Evolutionary conservation across 2,797 vertebrate genomes (phyloP).

Genomic region (Gila robusta): DNA sequence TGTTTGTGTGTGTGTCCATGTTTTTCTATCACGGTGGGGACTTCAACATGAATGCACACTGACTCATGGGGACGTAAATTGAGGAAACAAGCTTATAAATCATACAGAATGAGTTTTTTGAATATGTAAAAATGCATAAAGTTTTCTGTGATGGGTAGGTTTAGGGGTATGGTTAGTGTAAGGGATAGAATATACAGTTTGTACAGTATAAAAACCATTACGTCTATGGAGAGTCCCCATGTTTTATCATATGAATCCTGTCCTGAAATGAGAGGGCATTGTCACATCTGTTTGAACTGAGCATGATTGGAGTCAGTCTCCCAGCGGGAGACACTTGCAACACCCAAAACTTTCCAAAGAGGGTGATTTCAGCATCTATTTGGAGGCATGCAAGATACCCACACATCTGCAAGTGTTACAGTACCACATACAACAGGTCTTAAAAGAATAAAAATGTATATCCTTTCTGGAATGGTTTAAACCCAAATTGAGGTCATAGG

Average conservation of each 20-base stretch:
- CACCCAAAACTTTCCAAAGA: conserved; percentile 48
- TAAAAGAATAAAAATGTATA: conserved; percentile 55
- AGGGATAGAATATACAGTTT: too few species aligned
- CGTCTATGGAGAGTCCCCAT: background rate
- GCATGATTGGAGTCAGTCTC: conserved; percentile 45
- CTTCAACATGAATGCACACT: too few species aligned
- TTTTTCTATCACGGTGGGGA: too few species aligned
- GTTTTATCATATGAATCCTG: background rate
- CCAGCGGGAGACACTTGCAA: conserved; percentile 46
- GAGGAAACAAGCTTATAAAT: too few species aligned
- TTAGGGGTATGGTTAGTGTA: too few species aligned
- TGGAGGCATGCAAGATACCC: conserved; percentile 33
- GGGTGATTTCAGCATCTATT: conserved; percentile 50
- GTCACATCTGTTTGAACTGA: conserved; percentile 50
- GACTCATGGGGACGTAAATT: too few species aligned
- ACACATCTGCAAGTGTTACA: conserved; percentile 50
- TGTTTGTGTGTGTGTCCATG: background rate
- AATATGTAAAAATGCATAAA: too few species aligned
- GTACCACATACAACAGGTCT: conserved; percentile 39
- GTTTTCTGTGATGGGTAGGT: too few species aligned
- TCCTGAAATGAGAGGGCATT: conserved; percentile 6
- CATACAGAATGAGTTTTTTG: too few species aligned
- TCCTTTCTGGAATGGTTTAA: conserved; percentile 55
- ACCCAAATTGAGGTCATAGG: conserved; percentile 50
- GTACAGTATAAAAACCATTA: too few species aligned